Base-by-base conservation (phyloP, 2,797 vertebrate genomes). In the Denticeps clupeoides region DNA sequence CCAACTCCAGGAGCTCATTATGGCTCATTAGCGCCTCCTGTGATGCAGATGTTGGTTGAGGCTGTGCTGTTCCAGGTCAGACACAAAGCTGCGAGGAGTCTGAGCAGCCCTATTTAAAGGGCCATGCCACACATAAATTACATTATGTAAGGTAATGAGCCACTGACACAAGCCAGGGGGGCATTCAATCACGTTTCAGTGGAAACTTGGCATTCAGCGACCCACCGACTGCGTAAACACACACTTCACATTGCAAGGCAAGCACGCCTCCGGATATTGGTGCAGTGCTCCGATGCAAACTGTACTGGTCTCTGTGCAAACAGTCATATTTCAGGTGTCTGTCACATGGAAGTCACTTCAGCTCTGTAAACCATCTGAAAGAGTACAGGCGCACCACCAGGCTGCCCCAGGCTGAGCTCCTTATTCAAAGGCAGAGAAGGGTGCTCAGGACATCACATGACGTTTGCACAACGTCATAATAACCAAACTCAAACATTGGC, bases 1-100 rank as follows among this genome's bases (percentile, higher is more conserved):
- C 43, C 38, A 45, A 47, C 43, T 51, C 49, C 49, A 46, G 41
- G 41, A 47, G 32, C 38, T 53, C 22, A 56, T 67, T 67, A 51
- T 41, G 41, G 33, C 24, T 51, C 47, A 47, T 44, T 45, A 48
- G 40, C 28, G 25, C 15, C 49, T 7, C 15, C 13, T 37, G 33
- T 19, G 33, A 33, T 8, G 33, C 40, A 44, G 47, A 47, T 31
- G 53, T 49, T 10, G 55, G 26, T 38, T 38, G 31, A 42, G 50
- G 56, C 28, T 49, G 26, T 25, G 31, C 22, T 23, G 5, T 51
- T 56, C 49, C 41, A 21, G 24, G 22, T 25, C 43, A 24, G 18
- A 10, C 37, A 45, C 22, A 13, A 18, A 18, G 23, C 38, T 45
- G 22, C 5, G 11, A 3, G 3, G 32, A 33, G 15, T 33, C 15